These are phyloP conservation scores for Cottoperca gobio DNA, from an alignment of 2,797 vertebrate genomes.

Conservation along the genomic window DNA sequence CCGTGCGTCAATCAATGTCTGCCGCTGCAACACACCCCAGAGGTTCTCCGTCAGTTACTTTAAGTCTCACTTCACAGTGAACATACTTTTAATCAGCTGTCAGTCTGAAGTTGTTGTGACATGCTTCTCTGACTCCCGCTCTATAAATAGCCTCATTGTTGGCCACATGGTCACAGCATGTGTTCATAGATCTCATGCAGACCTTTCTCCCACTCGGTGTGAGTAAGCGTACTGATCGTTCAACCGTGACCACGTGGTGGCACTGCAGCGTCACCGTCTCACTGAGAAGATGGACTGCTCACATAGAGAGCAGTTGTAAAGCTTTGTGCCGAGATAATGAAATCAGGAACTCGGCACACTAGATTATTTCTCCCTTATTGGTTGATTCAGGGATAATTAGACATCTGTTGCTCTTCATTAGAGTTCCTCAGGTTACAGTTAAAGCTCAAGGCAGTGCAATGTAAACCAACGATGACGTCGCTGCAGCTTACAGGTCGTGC, in stretches of 20 bases:
- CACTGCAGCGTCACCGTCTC: constrained; percentile 49
- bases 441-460: constrained; percentile 58
- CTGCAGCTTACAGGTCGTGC: constrained; percentile 14
- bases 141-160: constrained; percentile 39
- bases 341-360: constrained; percentile 10
- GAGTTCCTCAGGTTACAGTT: constrained; percentile 54
- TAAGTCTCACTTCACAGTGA: constrained; percentile 28
- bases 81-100: constrained; percentile 17
- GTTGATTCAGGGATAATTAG: constrained; percentile 46
- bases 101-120: constrained; percentile 17
- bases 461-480: constrained; percentile 41
- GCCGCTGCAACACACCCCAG: neutral
- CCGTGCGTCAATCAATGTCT: constrained; percentile 16
- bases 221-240: neutral
- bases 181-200: constrained; percentile 24
- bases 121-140: constrained; percentile 7
- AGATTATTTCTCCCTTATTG: constrained; percentile 29
- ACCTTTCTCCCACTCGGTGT: constrained; percentile 33
- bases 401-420: constrained; percentile 52
- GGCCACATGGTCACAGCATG: constrained; percentile 35
- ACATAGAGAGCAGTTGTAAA: constrained; percentile 31
- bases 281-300: constrained; percentile 8
- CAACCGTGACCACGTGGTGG: constrained; percentile 58
- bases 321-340: constrained; percentile 25
- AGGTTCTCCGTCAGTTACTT: constrained; percentile 6